Conservation (phyloP, 1,140 invertebrate species). For the Cepaea nemoralis region DNA sequence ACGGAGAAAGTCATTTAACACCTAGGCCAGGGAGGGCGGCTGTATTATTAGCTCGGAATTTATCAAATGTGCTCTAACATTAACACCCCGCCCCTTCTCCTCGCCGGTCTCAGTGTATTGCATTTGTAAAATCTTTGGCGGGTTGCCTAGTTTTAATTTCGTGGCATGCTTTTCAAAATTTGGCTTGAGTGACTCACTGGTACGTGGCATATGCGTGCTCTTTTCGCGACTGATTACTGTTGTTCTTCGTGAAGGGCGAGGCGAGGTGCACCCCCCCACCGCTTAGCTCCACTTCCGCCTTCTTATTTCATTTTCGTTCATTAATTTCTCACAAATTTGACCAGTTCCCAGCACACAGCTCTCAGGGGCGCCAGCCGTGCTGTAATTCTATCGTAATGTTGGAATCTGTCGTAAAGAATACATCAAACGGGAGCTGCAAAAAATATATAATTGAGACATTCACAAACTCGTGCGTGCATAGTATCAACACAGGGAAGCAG, state of each 20-base stretch:
- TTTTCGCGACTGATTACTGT: background rate
- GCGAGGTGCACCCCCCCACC: background rate
- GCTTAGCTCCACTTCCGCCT: background rate
- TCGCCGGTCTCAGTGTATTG: no score
- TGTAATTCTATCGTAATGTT: background rate
- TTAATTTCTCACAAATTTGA: background rate
- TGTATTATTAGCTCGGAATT: no score
- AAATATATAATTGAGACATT: background rate
- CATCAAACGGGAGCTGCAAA: background rate
- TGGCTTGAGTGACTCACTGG: background rate
- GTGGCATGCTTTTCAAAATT: background rate
- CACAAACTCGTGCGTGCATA: background rate
- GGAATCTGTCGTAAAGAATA: background rate
- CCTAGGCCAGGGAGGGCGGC: no score
- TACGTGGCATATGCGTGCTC: background rate
- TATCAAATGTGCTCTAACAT: no score
- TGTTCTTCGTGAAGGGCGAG: background rate
- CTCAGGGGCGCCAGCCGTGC: background rate
- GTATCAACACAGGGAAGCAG: background rate
- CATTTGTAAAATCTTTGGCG: no score
- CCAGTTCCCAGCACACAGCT: background rate
- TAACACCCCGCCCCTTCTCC: no score
- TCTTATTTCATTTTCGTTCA: slow-evolving; percentile 7
- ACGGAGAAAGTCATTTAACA: no score
- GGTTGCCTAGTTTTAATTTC: no score